Base-by-base conservation (phyloP, 2,888 invertebrate genomes). In the Melinaea menophilus region DNA sequence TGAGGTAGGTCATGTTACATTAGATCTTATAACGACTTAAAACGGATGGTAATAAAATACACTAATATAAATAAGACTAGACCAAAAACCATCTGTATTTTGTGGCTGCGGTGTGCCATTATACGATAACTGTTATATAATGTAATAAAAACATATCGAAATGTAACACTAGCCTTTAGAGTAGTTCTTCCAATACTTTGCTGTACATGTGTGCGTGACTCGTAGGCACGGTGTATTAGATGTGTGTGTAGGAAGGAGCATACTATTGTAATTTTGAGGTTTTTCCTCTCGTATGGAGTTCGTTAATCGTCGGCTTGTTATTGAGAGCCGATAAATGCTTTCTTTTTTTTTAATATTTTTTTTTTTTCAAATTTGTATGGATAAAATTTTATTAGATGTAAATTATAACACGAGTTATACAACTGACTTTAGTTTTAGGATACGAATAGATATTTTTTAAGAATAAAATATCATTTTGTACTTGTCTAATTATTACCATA, bases 401-500 rank as follows among this genome's bases (percentile, higher is more conserved):
- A 76, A 82, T 83, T 81, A 78, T 82, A 84, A 70, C 68, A 80
- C 81, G 77, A 83, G 81, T 81, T 89, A 88, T 88, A 88, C 86
- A 89, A 89, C 84, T 85, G 88, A 90, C 84, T 85, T 79, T 89
- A 89, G 87, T 83, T 81, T 78, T 90, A 90, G 88, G 85, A 74
- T 89, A 89, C 79, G 81, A 79, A 84, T 86, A 85, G 79, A 81
- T 86, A 87, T 85, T 80, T 68, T 84, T 78, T 88, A 88, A 87
- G 84, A 75, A 80, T 81, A 82, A 85, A 88, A 85, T 88, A 90
- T 90, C 90, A 88, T 90, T 90, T 90, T 90, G 88, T 90, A 90
- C 90, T 90, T 88, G 90, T 89, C 85, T 89, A 86, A 88, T 86
- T 87, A 83, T 84, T 88, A 89, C 88, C 88, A 85, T 88, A 90